Evolutionary conservation across 1,140 invertebrate genomes (phyloP).

Genomic region (Brachionus manjavacas): DNA sequence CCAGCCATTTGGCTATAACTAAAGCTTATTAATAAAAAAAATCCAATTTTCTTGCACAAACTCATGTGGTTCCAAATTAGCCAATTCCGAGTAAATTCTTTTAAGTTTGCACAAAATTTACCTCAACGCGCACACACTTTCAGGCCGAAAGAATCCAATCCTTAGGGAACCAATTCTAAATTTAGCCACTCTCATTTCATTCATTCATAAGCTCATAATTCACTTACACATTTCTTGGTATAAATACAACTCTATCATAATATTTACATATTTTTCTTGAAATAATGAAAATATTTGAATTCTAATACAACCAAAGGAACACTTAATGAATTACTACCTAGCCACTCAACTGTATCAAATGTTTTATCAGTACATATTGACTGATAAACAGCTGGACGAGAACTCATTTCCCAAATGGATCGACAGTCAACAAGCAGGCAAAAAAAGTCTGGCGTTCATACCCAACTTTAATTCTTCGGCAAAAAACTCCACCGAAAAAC

Average conservation of each 20-base stretch:
- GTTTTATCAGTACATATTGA: conserved; percentile 23
- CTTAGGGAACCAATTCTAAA: background rate
- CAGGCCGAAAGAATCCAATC: background rate
- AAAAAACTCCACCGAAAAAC: conserved; percentile 22
- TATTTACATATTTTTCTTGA: background rate
- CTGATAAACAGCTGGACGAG: conserved; percentile 24
- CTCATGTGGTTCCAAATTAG: background rate
- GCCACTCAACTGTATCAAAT: conserved; percentile 35
- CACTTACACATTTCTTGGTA: background rate
- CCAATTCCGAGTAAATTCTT: background rate
- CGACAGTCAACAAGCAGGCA: background rate
- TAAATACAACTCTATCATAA: conserved; percentile 15
- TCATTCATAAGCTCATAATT: background rate
- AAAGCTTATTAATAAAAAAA: background rate
- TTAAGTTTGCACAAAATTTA: background rate
- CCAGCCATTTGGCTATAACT: background rate
- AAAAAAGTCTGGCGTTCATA: background rate
- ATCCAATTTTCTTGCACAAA: background rate
- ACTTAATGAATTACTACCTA: conserved; percentile 26
- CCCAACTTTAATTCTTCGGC: background rate
- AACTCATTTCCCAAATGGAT: conserved; percentile 37
- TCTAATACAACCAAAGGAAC: background rate
- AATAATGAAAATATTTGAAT: background rate
- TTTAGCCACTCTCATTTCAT: background rate
- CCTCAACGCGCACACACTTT: background rate